Evolutionary conservation across 2,888 invertebrate species (phyloP).

Genomic region (Euphydryas editha): DNA sequence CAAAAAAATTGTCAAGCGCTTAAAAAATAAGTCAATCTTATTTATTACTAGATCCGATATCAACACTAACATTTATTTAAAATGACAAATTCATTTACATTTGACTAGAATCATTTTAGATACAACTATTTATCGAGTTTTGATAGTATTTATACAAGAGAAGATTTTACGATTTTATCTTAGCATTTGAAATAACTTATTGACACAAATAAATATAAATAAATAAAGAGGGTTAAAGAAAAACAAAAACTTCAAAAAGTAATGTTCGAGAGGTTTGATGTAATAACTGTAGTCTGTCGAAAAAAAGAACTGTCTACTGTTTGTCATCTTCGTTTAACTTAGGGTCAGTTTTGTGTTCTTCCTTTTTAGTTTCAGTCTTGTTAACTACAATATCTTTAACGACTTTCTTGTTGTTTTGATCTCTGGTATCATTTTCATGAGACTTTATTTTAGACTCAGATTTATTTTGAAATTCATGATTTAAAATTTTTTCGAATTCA

Average conservation of each 20-base stretch:
- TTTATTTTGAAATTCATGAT: slow-evolving; percentile 72
- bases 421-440: slow-evolving; percentile 49
- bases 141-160: slow-evolving; percentile 33
- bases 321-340: slow-evolving; percentile 58
- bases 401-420: slow-evolving; percentile 54
- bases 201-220: slow-evolving; percentile 36
- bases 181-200: slow-evolving; percentile 26
- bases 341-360: slow-evolving; percentile 56
- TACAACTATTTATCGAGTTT: slow-evolving; percentile 37
- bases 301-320: slow-evolving; percentile 49
- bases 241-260: slow-evolving; percentile 38
- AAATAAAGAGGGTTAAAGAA: slow-evolving; percentile 34
- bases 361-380: slow-evolving; percentile 53
- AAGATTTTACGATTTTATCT: slow-evolving; percentile 40
- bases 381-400: slow-evolving; percentile 56
- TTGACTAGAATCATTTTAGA: slow-evolving; percentile 67
- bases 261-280: slow-evolving; percentile 11
- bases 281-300: slow-evolving; percentile 11
- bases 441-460: slow-evolving; percentile 61
- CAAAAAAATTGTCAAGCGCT: slow-evolving; percentile 77
- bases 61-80: slow-evolving; percentile 78
- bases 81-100: slow-evolving; percentile 57
- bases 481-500: slow-evolving; percentile 75
- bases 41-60: slow-evolving; percentile 76
- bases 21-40: slow-evolving; percentile 78